Evolutionary conservation across 1,140 invertebrate genomes (phyloP).

Genomic region (Lethocerus indicus): DNA sequence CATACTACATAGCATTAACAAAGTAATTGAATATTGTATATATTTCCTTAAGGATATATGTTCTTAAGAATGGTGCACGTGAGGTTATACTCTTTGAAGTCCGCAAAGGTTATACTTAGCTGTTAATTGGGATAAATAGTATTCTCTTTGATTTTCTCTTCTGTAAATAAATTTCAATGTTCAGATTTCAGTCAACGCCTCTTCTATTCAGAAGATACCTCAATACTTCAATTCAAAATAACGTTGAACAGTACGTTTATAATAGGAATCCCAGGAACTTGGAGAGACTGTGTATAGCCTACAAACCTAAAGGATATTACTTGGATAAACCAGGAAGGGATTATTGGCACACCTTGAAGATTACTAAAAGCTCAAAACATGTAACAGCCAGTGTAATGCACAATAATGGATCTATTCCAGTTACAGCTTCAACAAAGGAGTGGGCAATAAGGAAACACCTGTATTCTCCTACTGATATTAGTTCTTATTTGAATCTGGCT

Average conservation of each 20-base stretch:
- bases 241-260: conserved; percentile 28
- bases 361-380: conserved; percentile 30
- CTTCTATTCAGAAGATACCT: too few relatives aligned
- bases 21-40: too few relatives aligned
- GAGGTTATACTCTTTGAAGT: too few relatives aligned
- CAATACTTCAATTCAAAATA: too few relatives aligned
- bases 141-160: too few relatives aligned
- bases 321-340: conserved; percentile 49
- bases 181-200: too few relatives aligned
- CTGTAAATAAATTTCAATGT: too few relatives aligned
- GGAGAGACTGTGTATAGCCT: conserved; percentile 62
- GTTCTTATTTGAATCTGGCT: conserved; percentile 62
- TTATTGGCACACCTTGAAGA: conserved; percentile 65
- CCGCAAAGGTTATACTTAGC: too few relatives aligned
- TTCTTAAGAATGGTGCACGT: too few relatives aligned
- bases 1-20: too few relatives aligned
- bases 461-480: conserved; percentile 47
- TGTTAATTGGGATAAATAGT: too few relatives aligned
- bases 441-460: conserved; percentile 68
- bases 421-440: conserved; percentile 65
- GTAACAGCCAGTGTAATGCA: conserved; percentile 48
- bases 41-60: too few relatives aligned
- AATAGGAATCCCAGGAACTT: conserved; percentile 74
- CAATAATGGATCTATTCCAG: conserved; percentile 49
- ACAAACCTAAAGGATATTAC: conserved; percentile 64